phyloP scores from a whole-genome alignment of 2,113 vertebrate species.

The Dipodomys merriami region DNA sequence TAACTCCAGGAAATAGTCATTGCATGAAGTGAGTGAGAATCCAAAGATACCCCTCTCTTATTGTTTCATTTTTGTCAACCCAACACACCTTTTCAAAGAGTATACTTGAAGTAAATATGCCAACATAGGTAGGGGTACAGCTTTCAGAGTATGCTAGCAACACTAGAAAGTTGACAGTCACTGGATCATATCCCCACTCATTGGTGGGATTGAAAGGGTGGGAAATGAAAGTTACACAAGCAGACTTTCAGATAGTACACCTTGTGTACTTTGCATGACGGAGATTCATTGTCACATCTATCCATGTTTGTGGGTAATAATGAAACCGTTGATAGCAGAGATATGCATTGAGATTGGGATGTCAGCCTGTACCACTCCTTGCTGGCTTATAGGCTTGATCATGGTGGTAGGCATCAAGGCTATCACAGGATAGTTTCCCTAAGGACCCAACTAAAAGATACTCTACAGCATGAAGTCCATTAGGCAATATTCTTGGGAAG shows the following conservation, averaged over 20 bases:
- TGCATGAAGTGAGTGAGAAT: background rate
- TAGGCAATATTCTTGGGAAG: background rate
- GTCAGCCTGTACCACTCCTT: too few relatives aligned
- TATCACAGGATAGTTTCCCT: background rate
- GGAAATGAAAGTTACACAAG: background rate
- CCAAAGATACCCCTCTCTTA: too few relatives aligned
- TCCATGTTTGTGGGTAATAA: background rate
- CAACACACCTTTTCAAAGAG: background rate
- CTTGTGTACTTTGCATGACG: background rate
- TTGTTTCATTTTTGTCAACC: background rate
- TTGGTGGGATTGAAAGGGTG: too few relatives aligned
- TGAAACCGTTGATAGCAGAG: background rate
- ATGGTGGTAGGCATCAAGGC: background rate
- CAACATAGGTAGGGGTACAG: background rate
- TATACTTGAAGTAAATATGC: background rate
- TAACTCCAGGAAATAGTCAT: background rate
- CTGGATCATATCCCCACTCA: background rate
- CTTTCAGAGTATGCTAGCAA: background rate
- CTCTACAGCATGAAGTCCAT: background rate
- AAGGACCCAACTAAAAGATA: background rate
- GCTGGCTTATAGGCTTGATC: background rate
- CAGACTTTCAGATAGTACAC: accelerated
- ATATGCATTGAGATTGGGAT: background rate
- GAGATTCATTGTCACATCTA: too few relatives aligned
- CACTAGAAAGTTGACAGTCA: too few relatives aligned